Evolutionary conservation across 2,113 vertebrate genomes (phyloP), one percentile per base, ranked within the genome.

Genomic region (Cynopterus brachyotis): DNA sequence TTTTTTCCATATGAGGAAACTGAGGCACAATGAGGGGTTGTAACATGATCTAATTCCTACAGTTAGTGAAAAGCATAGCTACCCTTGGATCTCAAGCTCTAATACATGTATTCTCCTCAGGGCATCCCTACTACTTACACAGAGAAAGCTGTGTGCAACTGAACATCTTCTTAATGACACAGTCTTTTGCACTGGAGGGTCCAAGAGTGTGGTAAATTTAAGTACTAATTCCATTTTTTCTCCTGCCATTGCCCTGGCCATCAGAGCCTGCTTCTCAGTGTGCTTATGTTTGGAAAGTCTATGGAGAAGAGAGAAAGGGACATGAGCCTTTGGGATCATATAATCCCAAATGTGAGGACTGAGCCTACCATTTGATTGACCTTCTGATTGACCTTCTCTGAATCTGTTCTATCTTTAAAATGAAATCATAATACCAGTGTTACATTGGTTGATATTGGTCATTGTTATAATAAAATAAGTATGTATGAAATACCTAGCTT

Each of bases 21-120:
- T 4, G 32, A 64, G 62, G 79, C 40, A 24, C 15, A 66, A 40
- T 15, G 6, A 93, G 60, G 45, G 32, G 12, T 32, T 66, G 28
- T 53, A 10, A 78, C 40, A 28, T 47, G 47, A 47, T 35, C 37
- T 59, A 47, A 17, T 69, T 89, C 67, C 26, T 60, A 82, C 19
- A n/a, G 40, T 37, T 59, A 32, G 40, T 13, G 32, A 93, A 55
- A 88, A 40, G 26, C 62, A 57, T 30, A 89, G n/a, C 24, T 16
- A 45, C 9, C 1, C 26, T 4, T 17, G 62, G 67, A 20, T 78
- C 42, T 16, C 59, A 11, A 19, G 40, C 26, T 69, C 60, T 16
- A 17, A 6, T 0, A 1, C 6, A 0, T 5, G 19, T 6, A 1
- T 5, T 24, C 28, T 69, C 16, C n/a, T 78, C 40, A 35, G 57